Percentiles rank a stretch among this genome's conserved stretches.
Evolutionary conservation across 2,888 invertebrate species (phyloP).

Genomic region (Corythucha ciliata): DNA sequence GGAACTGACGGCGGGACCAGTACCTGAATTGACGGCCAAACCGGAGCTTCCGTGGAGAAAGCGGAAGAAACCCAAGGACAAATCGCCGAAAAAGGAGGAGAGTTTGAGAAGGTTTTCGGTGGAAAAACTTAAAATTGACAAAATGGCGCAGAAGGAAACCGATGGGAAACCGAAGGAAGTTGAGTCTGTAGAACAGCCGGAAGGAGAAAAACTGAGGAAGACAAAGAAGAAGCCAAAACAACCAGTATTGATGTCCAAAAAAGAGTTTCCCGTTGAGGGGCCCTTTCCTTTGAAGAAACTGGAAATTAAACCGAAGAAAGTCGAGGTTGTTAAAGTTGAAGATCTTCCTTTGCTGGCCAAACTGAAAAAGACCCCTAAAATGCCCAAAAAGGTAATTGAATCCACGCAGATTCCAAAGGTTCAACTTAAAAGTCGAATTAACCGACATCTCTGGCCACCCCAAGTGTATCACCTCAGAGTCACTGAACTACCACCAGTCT

Average conservation of each 20-base stretch:
- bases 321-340: slow-evolving; percentile 35
- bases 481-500: slow-evolving; percentile 38
- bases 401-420: slow-evolving; percentile 51
- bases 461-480: slow-evolving; percentile 39
- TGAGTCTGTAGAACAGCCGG: too few species aligned
- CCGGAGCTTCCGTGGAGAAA: slow-evolving; percentile 36
- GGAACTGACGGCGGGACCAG: slow-evolving; percentile 22
- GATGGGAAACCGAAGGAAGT: too few species aligned
- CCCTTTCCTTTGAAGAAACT: slow-evolving; percentile 40
- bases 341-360: slow-evolving; percentile 49
- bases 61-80: too few species aligned
- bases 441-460: slow-evolving; percentile 42
- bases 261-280: slow-evolving; percentile 20
- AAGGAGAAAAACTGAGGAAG: slow-evolving; percentile 1
- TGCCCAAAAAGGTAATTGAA: slow-evolving; percentile 43
- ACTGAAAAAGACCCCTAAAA: slow-evolving; percentile 43
- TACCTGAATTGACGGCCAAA: slow-evolving; percentile 31
- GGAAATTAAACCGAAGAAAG: slow-evolving; percentile 44
- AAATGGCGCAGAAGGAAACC: too few species aligned
- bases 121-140: too few species aligned
- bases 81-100: too few species aligned
- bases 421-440: slow-evolving; percentile 60
- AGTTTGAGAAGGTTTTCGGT: too few species aligned
- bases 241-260: slow-evolving; percentile 18
- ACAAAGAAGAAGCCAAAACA: slow-evolving; percentile 36